Base-by-base conservation (phyloP, 2,113 vertebrate species). In the Ranitomeya imitator region DNA sequence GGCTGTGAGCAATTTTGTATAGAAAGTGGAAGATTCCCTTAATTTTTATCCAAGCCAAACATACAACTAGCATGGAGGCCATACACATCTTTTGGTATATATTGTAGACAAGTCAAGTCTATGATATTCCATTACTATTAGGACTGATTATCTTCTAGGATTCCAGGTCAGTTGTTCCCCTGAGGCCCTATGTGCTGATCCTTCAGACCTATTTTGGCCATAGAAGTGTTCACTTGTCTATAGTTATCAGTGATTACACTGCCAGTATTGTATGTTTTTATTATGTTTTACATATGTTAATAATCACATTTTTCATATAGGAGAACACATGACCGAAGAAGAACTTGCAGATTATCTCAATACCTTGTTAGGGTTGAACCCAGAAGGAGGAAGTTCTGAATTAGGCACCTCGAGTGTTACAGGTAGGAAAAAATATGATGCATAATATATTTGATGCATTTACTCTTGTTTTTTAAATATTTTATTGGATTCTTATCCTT, bases 271-370 rank as follows among this genome's bases (percentile, higher is more conserved):
- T 59, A 26, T 59, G 54, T 79, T 23, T 18, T 13, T 19, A 52
- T 21, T 21, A 79, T 14, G 4, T 55, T 19, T 45, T 45, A 45
- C 37, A 45, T 45, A 54, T 54, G 21, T 55, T 15, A 67, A 54
- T 78, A 14, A 13, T 51, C 21, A 37, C 16, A 54, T 61, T 26
- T 65, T 86, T 18, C 52, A 89, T 59, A 0, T 92, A 99, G 97
- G 98, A 23, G 97, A 99, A 91, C 93, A 90, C 83, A 97, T 99
- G 96, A 96, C 96, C 0, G 95, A 96, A 84, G 95, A 97, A 0
- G 97, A 99, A 91, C 90, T 99, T 92, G 90, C 87, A 0, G 92
- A 94, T 86, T 96, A 95, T 91, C 95, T 99, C 4, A 90, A 91
- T 19, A 92, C 93, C 0, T 93, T 99, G 90, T 91, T 96, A 57